Percentiles rank a stretch among this genome's conserved stretches.
Evolutionary conservation across 2,888 invertebrate genomes (phyloP).

Genomic region (Lithophane semibrunnea): DNA sequence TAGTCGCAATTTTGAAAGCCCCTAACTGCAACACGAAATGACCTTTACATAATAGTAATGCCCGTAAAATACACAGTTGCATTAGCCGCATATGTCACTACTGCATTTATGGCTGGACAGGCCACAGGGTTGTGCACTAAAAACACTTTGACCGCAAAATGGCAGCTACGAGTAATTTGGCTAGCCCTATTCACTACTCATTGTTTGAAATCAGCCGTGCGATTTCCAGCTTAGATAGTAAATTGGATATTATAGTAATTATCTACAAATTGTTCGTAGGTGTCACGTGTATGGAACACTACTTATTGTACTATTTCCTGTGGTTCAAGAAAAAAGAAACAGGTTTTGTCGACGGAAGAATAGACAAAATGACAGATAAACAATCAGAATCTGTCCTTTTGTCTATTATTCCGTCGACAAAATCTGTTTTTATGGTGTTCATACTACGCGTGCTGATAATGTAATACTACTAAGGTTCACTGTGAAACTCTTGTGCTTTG

Average conservation of each 20-base stretch:
- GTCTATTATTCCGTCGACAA: too few relatives aligned
- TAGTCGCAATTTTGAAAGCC: conserved; percentile 7
- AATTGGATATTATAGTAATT: neutral
- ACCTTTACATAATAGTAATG: conserved; percentile 28
- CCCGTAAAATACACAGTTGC: conserved; percentile 52
- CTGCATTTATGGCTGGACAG: conserved; percentile 22
- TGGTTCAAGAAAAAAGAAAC: neutral
- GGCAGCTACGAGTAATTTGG: conserved; percentile 41
- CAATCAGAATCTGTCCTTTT: too few relatives aligned
- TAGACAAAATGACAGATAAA: too few relatives aligned
- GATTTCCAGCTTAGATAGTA: neutral
- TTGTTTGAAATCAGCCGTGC: neutral
- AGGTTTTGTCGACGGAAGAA: too few relatives aligned
- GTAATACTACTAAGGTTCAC: neutral
- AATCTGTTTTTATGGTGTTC: too few relatives aligned
- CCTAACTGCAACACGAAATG: conserved; percentile 32
- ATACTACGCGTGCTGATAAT: neutral
- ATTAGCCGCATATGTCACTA: conserved; percentile 35
- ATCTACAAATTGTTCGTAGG: too few relatives aligned
- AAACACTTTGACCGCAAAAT: conserved; percentile 50
- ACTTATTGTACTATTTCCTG: neutral
- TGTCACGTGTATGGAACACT: neutral
- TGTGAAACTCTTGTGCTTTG: neutral
- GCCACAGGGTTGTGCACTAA: conserved; percentile 33
- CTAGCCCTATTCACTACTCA: neutral